Conservation (phyloP, 2,888 invertebrate genomes). For the Eucera pruinosa region DNA sequence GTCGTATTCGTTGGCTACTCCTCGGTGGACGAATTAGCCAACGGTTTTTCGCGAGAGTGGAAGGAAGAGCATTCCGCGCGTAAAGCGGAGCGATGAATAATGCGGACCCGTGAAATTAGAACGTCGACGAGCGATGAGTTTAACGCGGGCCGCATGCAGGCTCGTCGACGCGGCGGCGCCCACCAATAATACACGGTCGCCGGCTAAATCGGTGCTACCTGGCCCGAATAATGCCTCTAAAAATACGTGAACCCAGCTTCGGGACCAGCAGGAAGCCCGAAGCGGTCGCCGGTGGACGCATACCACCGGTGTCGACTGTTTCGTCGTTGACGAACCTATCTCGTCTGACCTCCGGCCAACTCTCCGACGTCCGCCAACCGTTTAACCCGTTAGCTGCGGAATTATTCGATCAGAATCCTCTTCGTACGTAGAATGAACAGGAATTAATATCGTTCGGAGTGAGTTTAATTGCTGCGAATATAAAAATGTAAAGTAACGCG, state of each 20-base stretch:
- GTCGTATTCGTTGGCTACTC: no score
- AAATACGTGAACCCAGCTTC: conserved; percentile 74
- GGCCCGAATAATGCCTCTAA: conserved; percentile 80
- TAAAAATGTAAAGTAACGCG: no score
- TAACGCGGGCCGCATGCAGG: conserved; percentile 42
- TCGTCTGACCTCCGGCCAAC: background rate
- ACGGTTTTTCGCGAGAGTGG: no score
- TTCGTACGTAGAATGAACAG: no score
- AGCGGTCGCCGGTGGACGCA: conserved; percentile 38
- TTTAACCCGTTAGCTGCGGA: no score
- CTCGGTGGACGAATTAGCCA: background rate
- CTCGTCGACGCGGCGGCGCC: conserved; percentile 66
- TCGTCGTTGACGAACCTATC: conserved; percentile 17
- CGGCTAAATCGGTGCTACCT: conserved; percentile 80
- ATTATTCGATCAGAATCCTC: no score
- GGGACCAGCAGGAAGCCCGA: conserved; percentile 59
- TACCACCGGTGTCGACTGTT: conserved; percentile 57
- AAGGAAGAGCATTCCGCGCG: background rate
- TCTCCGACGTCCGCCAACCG: no score
- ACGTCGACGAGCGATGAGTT: conserved; percentile 26
- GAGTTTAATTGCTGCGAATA: no score
- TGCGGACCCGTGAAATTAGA: conserved; percentile 31
- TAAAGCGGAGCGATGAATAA: conserved; percentile 11
- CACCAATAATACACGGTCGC: conserved; percentile 74
- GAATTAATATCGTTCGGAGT: no score